Evolutionary conservation across 2,888 invertebrate species (phyloP).

Genomic region (Coelinius sp.): DNA sequence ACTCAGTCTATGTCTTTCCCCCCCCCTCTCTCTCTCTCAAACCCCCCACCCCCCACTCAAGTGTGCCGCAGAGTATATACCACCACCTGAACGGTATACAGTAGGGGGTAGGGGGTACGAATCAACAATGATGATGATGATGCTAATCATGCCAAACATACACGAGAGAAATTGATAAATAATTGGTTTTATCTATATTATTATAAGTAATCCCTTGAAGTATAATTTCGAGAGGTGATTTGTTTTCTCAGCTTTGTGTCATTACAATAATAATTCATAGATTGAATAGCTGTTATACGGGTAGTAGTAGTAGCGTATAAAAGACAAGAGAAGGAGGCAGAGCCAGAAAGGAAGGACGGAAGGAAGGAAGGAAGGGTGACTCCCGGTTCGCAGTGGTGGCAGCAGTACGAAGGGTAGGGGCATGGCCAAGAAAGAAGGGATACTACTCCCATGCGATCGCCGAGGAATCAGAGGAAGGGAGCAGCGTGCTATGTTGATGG

Average conservation of each 20-base stretch:
- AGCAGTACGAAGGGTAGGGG: conserved; percentile 57
- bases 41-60: conserved; percentile 55
- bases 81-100: conserved; percentile 11
- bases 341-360: conserved; percentile 23
- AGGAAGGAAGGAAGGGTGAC: conserved; percentile 50
- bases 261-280: too few relatives aligned
- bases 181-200: too few relatives aligned
- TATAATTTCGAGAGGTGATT: too few relatives aligned
- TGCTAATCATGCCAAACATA: neutral
- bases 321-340: conserved; percentile 22
- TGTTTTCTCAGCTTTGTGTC: too few relatives aligned
- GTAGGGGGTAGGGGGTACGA: conserved; percentile 30
- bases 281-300: neutral
- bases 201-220: too few relatives aligned
- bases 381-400: conserved; percentile 45
- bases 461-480: conserved; percentile 41
- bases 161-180: neutral
- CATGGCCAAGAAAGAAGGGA: conserved; percentile 65
- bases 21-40: neutral
- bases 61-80: conserved; percentile 41
- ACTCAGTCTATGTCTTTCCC: too few relatives aligned
- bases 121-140: conserved; percentile 1
- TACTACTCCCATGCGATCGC: conserved; percentile 57
- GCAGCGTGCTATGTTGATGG: conserved; percentile 38
- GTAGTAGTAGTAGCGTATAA: neutral